Conservation (phyloP, 2,888 invertebrate genomes). For the Prosopocoilus inquinatus region DNA sequence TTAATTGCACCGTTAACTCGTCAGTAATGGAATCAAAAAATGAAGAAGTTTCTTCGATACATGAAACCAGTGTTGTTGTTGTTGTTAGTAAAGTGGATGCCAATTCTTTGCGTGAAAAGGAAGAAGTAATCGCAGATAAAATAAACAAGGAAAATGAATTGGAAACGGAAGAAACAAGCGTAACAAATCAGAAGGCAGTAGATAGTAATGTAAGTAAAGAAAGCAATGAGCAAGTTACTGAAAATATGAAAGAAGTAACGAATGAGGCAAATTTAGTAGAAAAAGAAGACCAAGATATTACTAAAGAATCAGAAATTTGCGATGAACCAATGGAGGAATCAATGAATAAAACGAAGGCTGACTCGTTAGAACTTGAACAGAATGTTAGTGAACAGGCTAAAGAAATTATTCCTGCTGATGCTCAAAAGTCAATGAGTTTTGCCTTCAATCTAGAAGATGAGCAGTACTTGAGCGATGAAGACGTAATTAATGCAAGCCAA, state of each 20-base stretch:
- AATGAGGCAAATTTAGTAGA: not conserved
- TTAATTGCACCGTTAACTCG: not conserved
- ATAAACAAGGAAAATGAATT: not conserved
- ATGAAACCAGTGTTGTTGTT: not conserved
- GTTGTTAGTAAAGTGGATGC: too few relatives aligned
- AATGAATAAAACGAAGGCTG: not conserved
- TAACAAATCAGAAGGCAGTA: not conserved
- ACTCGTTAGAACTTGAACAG: not conserved
- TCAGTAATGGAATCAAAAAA: not conserved
- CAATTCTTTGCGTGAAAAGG: too few relatives aligned
- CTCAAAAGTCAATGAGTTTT: not conserved
- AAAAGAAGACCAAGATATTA: not conserved
- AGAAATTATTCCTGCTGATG: not conserved
- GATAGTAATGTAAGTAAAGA: not conserved
- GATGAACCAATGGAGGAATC: not conserved
- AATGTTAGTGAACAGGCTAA: not conserved
- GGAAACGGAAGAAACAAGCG: not conserved
- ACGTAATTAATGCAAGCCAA: not conserved
- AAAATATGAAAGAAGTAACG: not conserved
- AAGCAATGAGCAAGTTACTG: not conserved
- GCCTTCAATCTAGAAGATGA: not conserved
- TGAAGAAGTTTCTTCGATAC: not conserved
- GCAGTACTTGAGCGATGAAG: not conserved
- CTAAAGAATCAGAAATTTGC: not conserved
- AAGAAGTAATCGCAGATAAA: not conserved